Base-by-base conservation (phyloP, 2,113 vertebrate genomes). In the Zapus hudsonius region DNA sequence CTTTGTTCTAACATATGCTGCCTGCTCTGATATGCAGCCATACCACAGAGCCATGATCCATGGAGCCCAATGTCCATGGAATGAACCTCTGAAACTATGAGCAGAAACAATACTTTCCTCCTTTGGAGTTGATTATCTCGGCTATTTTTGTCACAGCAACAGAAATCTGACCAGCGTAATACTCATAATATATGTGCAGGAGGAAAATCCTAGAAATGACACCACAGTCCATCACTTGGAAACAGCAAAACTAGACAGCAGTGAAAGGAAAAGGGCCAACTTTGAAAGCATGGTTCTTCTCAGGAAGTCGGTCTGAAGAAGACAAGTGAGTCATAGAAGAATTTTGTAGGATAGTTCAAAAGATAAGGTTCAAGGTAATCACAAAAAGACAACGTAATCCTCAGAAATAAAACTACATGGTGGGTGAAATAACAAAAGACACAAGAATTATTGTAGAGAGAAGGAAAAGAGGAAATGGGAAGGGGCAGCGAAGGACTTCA, bases 281-380 rank as follows among this genome's bases (percentile, higher is more conserved):
- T 29, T n/a, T 23, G 70, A 52, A 6, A 80, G 59, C 63, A 76
- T 25, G 1, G 31, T 55, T 23, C 15, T 64, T 13, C 52, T 87
- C 15, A 38, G 22, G 10, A 84, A 72, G 63, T 38, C 40, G 73
- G 25, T 22, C n/a, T n/a, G 17, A 57, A 57, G 17, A n/a, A 55
- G 36, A 47, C 38, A 89, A 57, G 33, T 38, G 66, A 81, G 9
- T 11, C 17, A 8, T 5, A 52, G 33, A 76, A 85, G 13, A 42
- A 40, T 36, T 76, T 90, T 40, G 36, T 15, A 82, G 16, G 13
- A 67, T 22, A 59, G 72, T 78, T 78, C n/a, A 22, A 63, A 66
- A 66, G 72, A 22, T 22, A 69, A 67, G 86, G 38, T 76, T 78
- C 47, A 74, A 92, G 90, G 12, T n/a, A 92, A 92, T 42, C 17